Percentiles rank a stretch among this genome's conserved stretches.
These are phyloP conservation scores for Conus canariensis DNA, from an alignment of 2,888 invertebrate species.

Conservation along the genomic window DNA sequence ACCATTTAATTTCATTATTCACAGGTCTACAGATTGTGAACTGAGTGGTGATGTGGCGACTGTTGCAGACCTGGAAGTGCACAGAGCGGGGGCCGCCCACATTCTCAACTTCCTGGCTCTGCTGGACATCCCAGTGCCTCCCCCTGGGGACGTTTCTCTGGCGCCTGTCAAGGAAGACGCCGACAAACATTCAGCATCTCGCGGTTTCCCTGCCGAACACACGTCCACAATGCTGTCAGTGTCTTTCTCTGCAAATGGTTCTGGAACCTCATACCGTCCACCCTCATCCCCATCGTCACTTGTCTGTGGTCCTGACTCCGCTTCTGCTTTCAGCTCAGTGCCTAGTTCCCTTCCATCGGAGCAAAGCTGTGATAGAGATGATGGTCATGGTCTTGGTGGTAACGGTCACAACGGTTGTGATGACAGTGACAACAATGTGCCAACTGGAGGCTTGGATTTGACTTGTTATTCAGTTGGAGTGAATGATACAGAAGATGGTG, in stretches of 20 bases:
- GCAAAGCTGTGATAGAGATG: background rate
- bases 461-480: too few species aligned
- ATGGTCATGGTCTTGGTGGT: background rate
- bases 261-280: conserved; percentile 59
- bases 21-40: too few species aligned
- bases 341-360: background rate
- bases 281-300: conserved; percentile 47
- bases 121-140: conserved; percentile 36
- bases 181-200: background rate
- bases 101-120: conserved; percentile 36
- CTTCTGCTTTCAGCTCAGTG: background rate
- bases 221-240: conserved; percentile 52
- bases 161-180: conserved; percentile 20
- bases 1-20: too few species aligned
- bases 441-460: too few species aligned
- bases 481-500: too few species aligned
- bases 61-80: conserved; percentile 35
- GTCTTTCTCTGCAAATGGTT: conserved; percentile 52
- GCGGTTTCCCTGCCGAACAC: too few species aligned
- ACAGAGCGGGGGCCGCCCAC: conserved; percentile 18
- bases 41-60: too few species aligned
- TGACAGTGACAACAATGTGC: background rate
- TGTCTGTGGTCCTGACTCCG: conserved; percentile 55
- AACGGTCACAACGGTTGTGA: conserved; percentile 2
- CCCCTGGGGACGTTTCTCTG: conserved; percentile 12